A percentile compares a stretch with the other conserved stretches of the same genome.
Conservation (phyloP, 2,888 invertebrate species). For the Stramonita haemastoma region DNA sequence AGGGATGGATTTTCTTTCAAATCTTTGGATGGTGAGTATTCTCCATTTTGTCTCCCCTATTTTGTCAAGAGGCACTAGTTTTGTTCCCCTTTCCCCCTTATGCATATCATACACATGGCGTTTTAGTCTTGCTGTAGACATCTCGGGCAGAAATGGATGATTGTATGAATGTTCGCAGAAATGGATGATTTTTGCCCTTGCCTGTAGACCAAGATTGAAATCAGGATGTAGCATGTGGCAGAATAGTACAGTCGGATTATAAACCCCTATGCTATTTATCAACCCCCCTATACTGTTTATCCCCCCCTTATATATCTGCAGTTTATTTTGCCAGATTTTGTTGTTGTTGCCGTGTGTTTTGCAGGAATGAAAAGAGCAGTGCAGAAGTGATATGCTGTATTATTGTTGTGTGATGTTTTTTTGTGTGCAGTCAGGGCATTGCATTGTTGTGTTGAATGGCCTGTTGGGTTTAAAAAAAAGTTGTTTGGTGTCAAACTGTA, state of each 20-base stretch:
- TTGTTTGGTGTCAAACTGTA: no score
- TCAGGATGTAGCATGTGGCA: background rate
- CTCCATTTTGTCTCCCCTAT: background rate
- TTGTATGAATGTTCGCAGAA: background rate
- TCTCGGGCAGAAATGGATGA: background rate
- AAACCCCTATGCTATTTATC: no score
- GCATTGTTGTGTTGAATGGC: background rate
- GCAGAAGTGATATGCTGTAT: background rate
- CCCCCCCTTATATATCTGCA: no score
- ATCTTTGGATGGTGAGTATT: slow-evolving; percentile 80
- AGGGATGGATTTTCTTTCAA: slow-evolving; percentile 83
- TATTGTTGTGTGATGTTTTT: background rate
- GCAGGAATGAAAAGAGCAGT: background rate
- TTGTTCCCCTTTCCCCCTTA: no score
- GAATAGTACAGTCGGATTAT: background rate
- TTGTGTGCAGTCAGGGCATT: background rate
- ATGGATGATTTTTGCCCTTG: background rate
- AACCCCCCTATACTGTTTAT: no score
- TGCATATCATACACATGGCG: background rate
- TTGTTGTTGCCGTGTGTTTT: background rate
- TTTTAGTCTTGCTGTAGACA: background rate
- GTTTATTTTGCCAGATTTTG: background rate
- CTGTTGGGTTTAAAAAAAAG: background rate
- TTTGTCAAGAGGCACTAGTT: no score
- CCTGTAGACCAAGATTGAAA: background rate